Base-by-base conservation (phyloP, 2,797 vertebrate genomes). In the Otus scops region DNA sequence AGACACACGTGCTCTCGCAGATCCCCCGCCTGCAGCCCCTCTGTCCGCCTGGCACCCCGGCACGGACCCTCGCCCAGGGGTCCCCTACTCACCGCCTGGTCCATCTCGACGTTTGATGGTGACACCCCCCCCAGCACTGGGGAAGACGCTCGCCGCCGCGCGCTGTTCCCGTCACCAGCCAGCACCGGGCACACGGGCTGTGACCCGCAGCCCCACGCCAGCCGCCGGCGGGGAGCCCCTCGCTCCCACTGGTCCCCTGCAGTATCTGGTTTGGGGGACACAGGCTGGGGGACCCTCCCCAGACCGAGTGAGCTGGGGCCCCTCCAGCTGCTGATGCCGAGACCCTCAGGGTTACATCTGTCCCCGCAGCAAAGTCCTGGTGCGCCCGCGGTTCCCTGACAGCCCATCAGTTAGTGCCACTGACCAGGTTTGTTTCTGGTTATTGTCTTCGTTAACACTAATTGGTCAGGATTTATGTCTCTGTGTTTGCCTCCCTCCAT, bases 181-280 rank as follows among this genome's bases (percentile, higher is more conserved):
- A 1, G 21, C 32, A 10, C 64, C 65, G 27, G 32, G 19, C 56
- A 21, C 38, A 20, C 1, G 3, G 26, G 53, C 64, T 50, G 53
- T 17, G 28, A 15, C 36, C 36, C 24, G 12, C 5, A 1, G 36
- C 30, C 45, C 71, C 0, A 1, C 27, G 36, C 38, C 53, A 26
- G 53, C 8, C 11, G 1, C 45, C 3, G 1, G 26, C 1, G 0
- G 4, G 18, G 45, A 43, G 54, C n/a, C 27, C 63, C 10, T 13
- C 41, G 4, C 21, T 36, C 24, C 5, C 28, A 9, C 59, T 2
- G 2, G 43, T 50, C 30, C 53, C 22, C 26, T 9, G 24, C 38
- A 15, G 28, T 6, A 61, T n/a, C 47, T 22, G 27, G 6, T 28
- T 38, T 28, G n/a, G 0, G 5, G n/a, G 32, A 32, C 27, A 32